Percentiles rank a stretch among this genome's conserved stretches.
Conservation (phyloP, 2,888 invertebrate genomes). For the Morpho helenor region DNA sequence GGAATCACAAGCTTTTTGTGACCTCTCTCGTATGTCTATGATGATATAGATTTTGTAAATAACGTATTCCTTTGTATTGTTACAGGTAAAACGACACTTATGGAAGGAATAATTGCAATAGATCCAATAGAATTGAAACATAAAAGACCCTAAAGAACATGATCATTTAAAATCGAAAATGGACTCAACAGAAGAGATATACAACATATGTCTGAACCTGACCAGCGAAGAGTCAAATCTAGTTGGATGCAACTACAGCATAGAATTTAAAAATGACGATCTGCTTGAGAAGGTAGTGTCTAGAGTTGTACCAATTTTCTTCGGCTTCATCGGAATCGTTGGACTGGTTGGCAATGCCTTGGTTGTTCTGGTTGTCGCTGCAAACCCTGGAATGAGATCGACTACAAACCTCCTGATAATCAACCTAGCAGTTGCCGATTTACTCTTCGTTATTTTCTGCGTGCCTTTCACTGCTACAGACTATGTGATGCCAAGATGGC, state of each 20-base stretch:
- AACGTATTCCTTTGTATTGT: slow-evolving; percentile 3
- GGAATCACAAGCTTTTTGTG: no score
- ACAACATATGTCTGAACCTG: slow-evolving; percentile 63
- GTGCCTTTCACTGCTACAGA: slow-evolving; percentile 96
- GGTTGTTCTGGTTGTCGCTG: slow-evolving; percentile 92
- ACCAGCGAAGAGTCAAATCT: slow-evolving; percentile 54
- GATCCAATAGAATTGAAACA: neutral
- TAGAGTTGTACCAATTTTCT: slow-evolving; percentile 88
- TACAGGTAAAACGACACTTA: slow-evolving; percentile 1
- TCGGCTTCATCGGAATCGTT: slow-evolving; percentile 90
- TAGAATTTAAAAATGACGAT: slow-evolving; percentile 71
- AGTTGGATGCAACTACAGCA: slow-evolving; percentile 59
- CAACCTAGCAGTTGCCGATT: slow-evolving; percentile 92
- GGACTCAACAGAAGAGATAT: slow-evolving; percentile 66
- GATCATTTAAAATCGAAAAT: slow-evolving; percentile 37
- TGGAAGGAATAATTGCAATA: neutral
- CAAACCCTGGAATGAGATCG: slow-evolving; percentile 94
- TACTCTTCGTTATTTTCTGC: slow-evolving; percentile 95
- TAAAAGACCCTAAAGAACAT: slow-evolving; percentile 11
- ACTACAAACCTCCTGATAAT: slow-evolving; percentile 96
- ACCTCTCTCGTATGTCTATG: neutral
- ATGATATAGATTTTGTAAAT: neutral
- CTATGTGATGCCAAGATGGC: slow-evolving; percentile 93
- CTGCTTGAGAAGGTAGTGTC: slow-evolving; percentile 82
- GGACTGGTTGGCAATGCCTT: slow-evolving; percentile 94